Evolutionary conservation across 1,140 invertebrate genomes (phyloP).

Genomic region (Psix sp.): DNA sequence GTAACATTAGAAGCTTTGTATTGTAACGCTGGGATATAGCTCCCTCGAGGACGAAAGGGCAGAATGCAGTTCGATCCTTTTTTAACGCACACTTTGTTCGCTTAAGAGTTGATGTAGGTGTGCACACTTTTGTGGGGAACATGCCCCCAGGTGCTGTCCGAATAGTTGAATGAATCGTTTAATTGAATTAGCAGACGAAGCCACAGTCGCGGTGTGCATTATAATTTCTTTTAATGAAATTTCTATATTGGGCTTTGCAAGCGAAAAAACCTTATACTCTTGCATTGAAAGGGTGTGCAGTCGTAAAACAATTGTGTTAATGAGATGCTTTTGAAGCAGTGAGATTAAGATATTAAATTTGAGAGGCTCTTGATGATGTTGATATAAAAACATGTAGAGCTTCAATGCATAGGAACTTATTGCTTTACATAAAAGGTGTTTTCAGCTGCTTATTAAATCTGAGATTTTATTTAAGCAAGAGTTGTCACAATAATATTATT

Average conservation of each 20-base stretch:
- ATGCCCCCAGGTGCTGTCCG: slow-evolving; percentile 72
- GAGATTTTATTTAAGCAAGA: no score
- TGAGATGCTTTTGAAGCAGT: no score
- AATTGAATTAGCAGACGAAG: slow-evolving; percentile 74
- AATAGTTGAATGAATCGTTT: slow-evolving; percentile 69
- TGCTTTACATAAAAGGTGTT: no score
- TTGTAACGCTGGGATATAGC: slow-evolving; percentile 72
- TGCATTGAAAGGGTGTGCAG: slow-evolving; percentile 5
- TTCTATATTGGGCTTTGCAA: slow-evolving; percentile 20
- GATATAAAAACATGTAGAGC: no score
- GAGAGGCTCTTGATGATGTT: no score
- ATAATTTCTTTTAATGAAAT: slow-evolving; percentile 65
- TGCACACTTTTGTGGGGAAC: slow-evolving; percentile 59
- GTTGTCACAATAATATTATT: no score
- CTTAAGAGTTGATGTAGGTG: slow-evolving; percentile 43
- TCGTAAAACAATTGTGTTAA: slow-evolving; percentile 16
- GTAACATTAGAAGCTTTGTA: slow-evolving; percentile 77
- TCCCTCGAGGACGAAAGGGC: slow-evolving; percentile 65
- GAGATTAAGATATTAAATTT: no score
- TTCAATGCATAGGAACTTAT: no score
- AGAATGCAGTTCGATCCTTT: slow-evolving; percentile 58
- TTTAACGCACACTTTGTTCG: slow-evolving; percentile 62
- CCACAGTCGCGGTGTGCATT: slow-evolving; percentile 65
- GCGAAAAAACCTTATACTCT: slow-evolving; percentile 25
- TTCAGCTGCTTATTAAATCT: no score